Evolutionary conservation across 2,113 vertebrate species (phyloP), one percentile per base, ranked within the genome.

Genomic region (Ancistrus triradiatus): DNA sequence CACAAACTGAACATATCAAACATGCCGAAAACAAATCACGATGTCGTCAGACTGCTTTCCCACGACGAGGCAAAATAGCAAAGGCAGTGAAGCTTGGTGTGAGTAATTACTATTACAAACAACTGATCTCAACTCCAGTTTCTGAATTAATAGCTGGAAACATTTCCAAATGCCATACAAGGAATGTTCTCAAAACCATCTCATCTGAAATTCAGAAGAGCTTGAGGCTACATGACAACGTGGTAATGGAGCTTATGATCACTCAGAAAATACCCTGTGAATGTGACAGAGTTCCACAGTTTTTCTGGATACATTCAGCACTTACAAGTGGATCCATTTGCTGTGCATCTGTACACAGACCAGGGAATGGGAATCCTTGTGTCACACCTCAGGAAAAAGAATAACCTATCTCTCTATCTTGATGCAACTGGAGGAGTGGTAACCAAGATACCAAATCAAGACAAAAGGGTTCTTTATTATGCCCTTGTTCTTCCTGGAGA

Each of bases 311-410:
- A 46, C 42, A 33, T 33, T 11, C 57, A 59, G 40, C 25, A 59
- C 18, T 46, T 59, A 31, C 57, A 33, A 31, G 25, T 46, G 6
- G 42, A 46, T 31, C 57, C 42, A 7, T 59, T 46, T 59, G 25
- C 15, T 8, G 57, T 59, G 7, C 38, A 25, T 15, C 31, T 58
- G 35, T 43, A 43, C 55, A 59, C 25, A 3, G 42, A 33, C 13
- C 9, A 59, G 25, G 42, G 57, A 31, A 27, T 59, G 40, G 15
- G 7, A 18, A 46, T 59, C 15, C 40, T 46, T 44, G 15, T 46
- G 10, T 31, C 40, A 31, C 42, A 35, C 17, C 38, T 59, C n/a
- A 1, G 15, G 27, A 13, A 33, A 5, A 60, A 60, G 2, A 27
- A 11, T 15, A 46, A 46, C 25, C 22, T 15, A 59, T 22, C 11